phyloP scores from a whole-genome alignment of 1,140 invertebrate genomes.

The Pinna nobilis region DNA sequence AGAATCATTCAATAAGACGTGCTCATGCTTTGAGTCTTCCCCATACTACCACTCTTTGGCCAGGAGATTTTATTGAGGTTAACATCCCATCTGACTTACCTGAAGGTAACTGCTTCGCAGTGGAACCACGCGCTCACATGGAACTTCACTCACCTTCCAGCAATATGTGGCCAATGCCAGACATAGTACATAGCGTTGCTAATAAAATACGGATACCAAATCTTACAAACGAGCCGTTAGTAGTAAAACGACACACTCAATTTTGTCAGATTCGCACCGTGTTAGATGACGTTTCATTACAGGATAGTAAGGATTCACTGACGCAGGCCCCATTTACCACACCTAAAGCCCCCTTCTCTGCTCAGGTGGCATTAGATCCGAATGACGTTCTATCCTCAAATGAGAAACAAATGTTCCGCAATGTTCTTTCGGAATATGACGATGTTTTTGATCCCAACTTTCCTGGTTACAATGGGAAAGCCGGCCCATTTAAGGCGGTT shows the following conservation, averaged over 20 bases:
- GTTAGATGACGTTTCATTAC: background rate
- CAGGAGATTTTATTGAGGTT: slow-evolving; percentile 44
- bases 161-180: slow-evolving; percentile 19
- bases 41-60: slow-evolving; percentile 32
- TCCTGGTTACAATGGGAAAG: slow-evolving; percentile 43
- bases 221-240: slow-evolving; percentile 20
- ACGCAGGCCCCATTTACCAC: background rate
- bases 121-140: slow-evolving; percentile 24
- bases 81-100: slow-evolving; percentile 18
- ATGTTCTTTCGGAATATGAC: slow-evolving; percentile 18
- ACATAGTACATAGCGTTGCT: slow-evolving; percentile 21
- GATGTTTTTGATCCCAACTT: slow-evolving; percentile 35
- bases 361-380: background rate
- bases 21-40: slow-evolving; percentile 13
- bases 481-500: slow-evolving; percentile 42
- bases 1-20: slow-evolving; percentile 3
- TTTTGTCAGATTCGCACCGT: slow-evolving; percentile 20
- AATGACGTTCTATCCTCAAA: background rate
- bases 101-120: slow-evolving; percentile 8
- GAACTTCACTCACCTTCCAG: background rate
- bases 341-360: background rate
- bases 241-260: slow-evolving; percentile 40
- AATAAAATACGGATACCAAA: slow-evolving; percentile 43
- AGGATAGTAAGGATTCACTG: background rate
- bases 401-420: background rate